Base-by-base conservation (phyloP, 2,888 invertebrate genomes). In the Morinoia aosen region DNA sequence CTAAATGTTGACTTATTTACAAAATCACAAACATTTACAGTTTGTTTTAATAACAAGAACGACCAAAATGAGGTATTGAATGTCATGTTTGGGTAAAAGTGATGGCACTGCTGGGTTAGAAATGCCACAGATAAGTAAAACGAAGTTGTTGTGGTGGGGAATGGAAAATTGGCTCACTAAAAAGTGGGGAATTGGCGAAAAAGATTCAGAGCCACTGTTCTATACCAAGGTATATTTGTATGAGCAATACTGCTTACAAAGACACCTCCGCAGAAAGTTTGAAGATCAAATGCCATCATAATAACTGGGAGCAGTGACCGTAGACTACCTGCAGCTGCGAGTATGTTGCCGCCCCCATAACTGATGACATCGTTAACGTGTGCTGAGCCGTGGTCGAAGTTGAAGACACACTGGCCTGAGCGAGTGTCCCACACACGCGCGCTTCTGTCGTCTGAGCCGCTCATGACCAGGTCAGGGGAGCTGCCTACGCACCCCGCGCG, bases 391-490 rank as follows among this genome's bases (percentile, higher is more conserved):
- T 99, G 99, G 97, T 99, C 98, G 58, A 96, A 95, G 19, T 96
- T 96, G 2, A 99, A 98, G 58, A 96, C 94, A 58, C 95, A 94
- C 57, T 98, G 98, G 95, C 98, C 98, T 97, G 98, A 98, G 97
- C 99, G 98, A 0, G 98, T 98, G 97, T 99, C 99, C 97, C 98
- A 99, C 97, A 99, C 97, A 97, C 98, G 98, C 0, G 99, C 98
- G 95, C 98, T 98, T 97, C 98, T 98, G 97, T 99, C 99, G 97
- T 99, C 99, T 76, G 99, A 98, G 61, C 99, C 99, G 0, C 99
- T 99, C 95, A 99, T 97, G 95, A 99, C 97, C 90, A 98, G 98
- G 97, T 98, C 98, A 39, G 98, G 98, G 1, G 98, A 98, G 56
- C 98, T 98, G 97, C 98, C 98, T 7, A 98, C 98, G 39, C 98